Conservation (phyloP, 23 tunicate species). For the Styela plicata region DNA sequence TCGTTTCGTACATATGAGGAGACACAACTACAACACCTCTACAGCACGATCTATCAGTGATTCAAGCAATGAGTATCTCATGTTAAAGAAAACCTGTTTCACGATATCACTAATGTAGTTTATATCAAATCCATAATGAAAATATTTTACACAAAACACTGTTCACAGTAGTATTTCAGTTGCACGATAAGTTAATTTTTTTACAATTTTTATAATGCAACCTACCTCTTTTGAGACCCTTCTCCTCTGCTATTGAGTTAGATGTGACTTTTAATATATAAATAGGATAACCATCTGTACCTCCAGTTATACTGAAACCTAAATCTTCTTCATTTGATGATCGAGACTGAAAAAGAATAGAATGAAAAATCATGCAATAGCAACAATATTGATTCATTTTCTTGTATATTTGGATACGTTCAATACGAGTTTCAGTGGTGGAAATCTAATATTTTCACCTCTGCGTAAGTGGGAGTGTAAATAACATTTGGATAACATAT, state of each 20-base stretch:
- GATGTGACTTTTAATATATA: slow-evolving; percentile 55
- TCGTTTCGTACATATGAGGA: too few species aligned
- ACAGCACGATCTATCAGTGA: too few species aligned
- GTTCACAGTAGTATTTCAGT: not conserved
- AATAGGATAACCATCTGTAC: slow-evolving; percentile 69
- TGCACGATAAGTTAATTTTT: not conserved
- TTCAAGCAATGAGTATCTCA: too few species aligned
- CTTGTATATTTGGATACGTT: too few species aligned
- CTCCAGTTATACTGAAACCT: slow-evolving; percentile 80
- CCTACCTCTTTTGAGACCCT: slow-evolving; percentile 96
- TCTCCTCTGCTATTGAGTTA: slow-evolving; percentile 61
- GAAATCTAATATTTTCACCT: too few species aligned
- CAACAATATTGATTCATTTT: too few species aligned
- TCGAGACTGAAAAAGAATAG: slow-evolving; percentile 36
- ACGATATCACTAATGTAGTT: not conserved
- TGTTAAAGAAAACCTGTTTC: not conserved
- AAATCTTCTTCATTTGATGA: slow-evolving; percentile 60
- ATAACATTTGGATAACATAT: too few species aligned
- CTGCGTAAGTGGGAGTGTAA: too few species aligned
- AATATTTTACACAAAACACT: not conserved
- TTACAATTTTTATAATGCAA: too few species aligned
- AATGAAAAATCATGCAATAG: slow-evolving; percentile 3
- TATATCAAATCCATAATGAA: not conserved
- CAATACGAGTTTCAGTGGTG: too few species aligned
- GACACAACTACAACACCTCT: too few species aligned